A percentile compares a stretch with the other conserved stretches of the same genome.
Conservation (phyloP, 2,797 vertebrate genomes). For the Thaleichthys pacificus region DNA sequence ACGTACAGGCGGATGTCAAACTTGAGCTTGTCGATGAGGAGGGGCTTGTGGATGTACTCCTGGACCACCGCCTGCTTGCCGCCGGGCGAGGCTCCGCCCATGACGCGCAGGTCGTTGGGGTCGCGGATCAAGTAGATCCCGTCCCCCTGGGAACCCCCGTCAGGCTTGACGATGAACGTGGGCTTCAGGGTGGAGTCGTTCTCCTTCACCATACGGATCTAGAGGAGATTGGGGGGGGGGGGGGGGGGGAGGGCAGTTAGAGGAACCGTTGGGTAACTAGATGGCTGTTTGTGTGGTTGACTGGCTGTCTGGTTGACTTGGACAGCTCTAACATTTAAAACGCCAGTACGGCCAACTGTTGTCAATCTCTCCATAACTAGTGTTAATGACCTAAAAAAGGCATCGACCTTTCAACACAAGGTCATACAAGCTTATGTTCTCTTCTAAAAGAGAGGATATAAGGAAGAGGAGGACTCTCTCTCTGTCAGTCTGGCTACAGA, state of each 20-base stretch:
- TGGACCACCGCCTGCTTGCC: constrained; percentile 90
- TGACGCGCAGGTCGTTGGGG: constrained; percentile 81
- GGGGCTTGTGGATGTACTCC: constrained; percentile 91
- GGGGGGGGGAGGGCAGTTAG: neutral
- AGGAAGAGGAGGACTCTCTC: neutral
- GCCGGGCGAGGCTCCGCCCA: constrained; percentile 70
- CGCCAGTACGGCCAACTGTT: neutral
- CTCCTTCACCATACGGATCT: constrained; percentile 88
- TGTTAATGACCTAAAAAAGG: neutral
- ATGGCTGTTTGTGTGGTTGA: neutral
- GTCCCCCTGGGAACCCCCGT: constrained; percentile 94
- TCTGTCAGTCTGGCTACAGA: neutral
- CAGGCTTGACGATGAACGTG: constrained; percentile 96
- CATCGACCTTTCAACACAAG: neutral
- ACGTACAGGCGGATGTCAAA: constrained; percentile 98
- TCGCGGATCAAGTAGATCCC: constrained; percentile 99
- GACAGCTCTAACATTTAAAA: neutral
- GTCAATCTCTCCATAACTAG: neutral
- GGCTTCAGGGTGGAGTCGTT: constrained; percentile 79
- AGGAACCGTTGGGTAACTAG: neutral
- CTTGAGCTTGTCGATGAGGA: constrained; percentile 97
- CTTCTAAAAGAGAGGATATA: neutral
- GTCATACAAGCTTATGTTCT: neutral
- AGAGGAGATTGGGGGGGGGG: neutral
- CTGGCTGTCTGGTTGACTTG: neutral